phyloP scores from a whole-genome alignment of 1,140 invertebrate species.

The Bombus balteatus region DNA sequence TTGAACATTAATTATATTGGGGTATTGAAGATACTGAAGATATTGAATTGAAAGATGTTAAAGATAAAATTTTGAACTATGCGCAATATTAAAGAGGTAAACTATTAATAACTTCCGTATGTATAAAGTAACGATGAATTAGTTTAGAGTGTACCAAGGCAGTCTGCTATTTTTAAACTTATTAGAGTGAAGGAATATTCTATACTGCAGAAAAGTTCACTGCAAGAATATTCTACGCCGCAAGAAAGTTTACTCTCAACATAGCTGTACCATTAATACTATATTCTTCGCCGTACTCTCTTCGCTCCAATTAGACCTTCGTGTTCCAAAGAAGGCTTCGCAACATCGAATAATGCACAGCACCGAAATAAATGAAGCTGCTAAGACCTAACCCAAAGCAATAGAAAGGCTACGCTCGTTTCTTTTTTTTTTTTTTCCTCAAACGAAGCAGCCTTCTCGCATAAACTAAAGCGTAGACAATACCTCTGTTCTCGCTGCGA shows the following conservation, averaged over 20 bases:
- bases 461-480: constrained; percentile 32
- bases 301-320: not conserved
- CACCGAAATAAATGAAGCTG: not conserved
- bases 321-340: not conserved
- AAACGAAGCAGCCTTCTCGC: constrained; percentile 40
- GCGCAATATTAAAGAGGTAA: no score
- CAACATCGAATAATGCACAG: not conserved
- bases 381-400: not conserved
- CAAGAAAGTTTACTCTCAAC: not conserved
- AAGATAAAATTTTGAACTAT: no score
- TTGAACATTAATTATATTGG: not conserved
- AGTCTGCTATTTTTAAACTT: not conserved
- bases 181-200: not conserved
- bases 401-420: no score
- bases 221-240: not conserved
- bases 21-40: not conserved
- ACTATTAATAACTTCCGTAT: no score
- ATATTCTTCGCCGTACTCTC: not conserved
- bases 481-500: constrained; percentile 54
- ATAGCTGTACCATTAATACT: not conserved
- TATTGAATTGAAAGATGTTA: no score
- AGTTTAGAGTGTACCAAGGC: no score
- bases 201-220: not conserved
- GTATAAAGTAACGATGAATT: not conserved
- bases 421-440: constrained; percentile 43